These are phyloP conservation scores for Cabera pusaria DNA, from an alignment of 2,888 invertebrate species.

Conservation along the genomic window DNA sequence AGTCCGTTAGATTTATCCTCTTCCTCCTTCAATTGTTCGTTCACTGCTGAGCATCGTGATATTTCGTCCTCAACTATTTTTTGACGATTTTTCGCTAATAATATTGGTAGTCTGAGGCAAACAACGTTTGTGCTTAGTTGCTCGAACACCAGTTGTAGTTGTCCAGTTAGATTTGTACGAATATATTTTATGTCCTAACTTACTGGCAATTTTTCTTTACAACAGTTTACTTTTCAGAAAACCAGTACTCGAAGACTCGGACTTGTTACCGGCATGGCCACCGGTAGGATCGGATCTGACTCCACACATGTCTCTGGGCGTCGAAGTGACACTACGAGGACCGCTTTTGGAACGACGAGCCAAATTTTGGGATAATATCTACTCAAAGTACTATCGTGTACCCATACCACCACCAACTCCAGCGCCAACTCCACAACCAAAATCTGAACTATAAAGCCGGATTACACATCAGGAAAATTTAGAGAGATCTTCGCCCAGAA, in stretches of 20 bases:
- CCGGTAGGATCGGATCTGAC: conserved; percentile 31
- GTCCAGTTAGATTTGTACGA: too few species aligned
- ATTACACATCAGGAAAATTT: too few species aligned
- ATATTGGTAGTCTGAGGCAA: too few species aligned
- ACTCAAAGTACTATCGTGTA: conserved; percentile 40
- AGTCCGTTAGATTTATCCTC: too few species aligned
- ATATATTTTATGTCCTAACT: too few species aligned
- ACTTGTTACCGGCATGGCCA: conserved; percentile 44
- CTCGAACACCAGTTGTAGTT: too few species aligned
- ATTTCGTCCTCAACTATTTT: too few species aligned
- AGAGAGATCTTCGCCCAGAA: too few species aligned
- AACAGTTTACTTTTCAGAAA: conserved; percentile 36
- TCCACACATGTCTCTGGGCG: conserved; percentile 46
- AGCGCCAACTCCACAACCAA: conserved; percentile 12
- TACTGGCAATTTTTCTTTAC: conserved; percentile 6
- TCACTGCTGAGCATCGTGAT: too few species aligned
- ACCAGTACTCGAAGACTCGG: conserved; percentile 40
- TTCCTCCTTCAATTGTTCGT: too few species aligned
- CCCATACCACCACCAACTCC: conserved; percentile 39
- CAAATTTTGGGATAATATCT: conserved; percentile 50
- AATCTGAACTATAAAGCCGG: conserved; percentile 22
- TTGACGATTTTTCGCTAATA: too few species aligned
- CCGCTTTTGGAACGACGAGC: conserved; percentile 35
- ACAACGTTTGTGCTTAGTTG: too few species aligned
- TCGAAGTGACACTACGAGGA: conserved; percentile 33